Conservation (phyloP, 2,113 vertebrate genomes). For the Chloroceryle aenea region DNA sequence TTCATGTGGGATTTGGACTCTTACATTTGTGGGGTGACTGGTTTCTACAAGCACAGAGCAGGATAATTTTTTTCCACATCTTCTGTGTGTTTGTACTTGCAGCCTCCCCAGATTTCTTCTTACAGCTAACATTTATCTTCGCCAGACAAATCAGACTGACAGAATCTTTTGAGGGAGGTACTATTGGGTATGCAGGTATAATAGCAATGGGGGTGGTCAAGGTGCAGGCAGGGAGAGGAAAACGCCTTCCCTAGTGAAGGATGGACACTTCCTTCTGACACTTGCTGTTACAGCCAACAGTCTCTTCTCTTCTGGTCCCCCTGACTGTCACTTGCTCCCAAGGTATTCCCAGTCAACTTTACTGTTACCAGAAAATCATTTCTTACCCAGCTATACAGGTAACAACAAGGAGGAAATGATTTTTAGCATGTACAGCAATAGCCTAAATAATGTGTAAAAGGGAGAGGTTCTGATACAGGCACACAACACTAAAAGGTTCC, state of each 20-base stretch:
- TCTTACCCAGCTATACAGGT: not conserved
- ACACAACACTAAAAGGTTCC: not conserved
- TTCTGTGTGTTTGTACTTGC: not conserved
- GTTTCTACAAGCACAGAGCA: not conserved
- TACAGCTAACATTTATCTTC: not conserved
- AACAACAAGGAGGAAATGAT: not conserved
- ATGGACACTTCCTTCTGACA: not conserved
- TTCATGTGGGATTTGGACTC: conserved; percentile 19
- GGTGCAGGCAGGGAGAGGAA: not conserved
- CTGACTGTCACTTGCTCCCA: not conserved
- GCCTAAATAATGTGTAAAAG: not conserved
- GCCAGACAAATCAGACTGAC: not conserved
- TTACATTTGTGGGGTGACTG: not conserved
- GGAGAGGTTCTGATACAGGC: not conserved
- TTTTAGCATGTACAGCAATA: not conserved
- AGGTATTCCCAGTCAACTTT: not conserved
- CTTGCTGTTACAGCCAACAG: not conserved
- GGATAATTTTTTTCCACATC: not conserved
- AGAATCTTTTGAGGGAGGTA: not conserved
- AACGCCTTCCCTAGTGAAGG: not conserved
- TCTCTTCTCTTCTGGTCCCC: not conserved
- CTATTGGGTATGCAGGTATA: not conserved
- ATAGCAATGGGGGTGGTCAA: not conserved
- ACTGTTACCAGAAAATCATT: not conserved
- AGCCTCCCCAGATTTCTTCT: not conserved